Percentiles rank a stretch among this genome's conserved stretches.
Conservation (phyloP, 1,140 invertebrate species). For the Chelonus insularis region DNA sequence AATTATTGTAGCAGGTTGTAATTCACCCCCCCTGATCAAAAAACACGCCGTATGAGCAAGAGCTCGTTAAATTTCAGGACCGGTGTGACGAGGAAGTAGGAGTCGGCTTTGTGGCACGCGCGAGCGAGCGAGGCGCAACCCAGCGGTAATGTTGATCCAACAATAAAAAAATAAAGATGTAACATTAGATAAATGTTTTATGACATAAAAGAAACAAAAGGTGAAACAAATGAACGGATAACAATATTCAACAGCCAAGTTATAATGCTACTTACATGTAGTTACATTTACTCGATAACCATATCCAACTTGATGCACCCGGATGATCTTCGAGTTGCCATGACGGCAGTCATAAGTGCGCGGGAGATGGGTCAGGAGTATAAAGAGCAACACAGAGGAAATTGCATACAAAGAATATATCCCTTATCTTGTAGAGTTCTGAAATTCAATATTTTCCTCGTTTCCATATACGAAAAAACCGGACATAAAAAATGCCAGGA, state of each 20-base stretch:
- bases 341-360: slow-evolving; percentile 35
- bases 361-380: slow-evolving; percentile 4
- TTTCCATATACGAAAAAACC: background rate
- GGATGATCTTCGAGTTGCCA: slow-evolving; percentile 44
- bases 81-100: slow-evolving; percentile 2
- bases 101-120: slow-evolving; percentile 5
- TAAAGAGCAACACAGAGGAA: too few species aligned
- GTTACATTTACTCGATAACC: slow-evolving; percentile 33
- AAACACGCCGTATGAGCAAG: slow-evolving; percentile 25
- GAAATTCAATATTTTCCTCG: background rate
- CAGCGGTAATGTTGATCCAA: slow-evolving; percentile 9
- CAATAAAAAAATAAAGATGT: background rate
- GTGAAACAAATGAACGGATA: background rate
- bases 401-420: too few species aligned
- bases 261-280: slow-evolving; percentile 40
- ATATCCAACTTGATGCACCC: slow-evolving; percentile 36
- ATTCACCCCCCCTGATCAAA: slow-evolving; percentile 33
- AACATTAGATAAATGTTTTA: background rate
- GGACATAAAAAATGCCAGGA: background rate
- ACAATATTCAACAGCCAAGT: slow-evolving; percentile 6
- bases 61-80: slow-evolving; percentile 2
- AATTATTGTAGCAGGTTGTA: too few species aligned
- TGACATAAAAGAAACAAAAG: background rate
- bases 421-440: too few species aligned
- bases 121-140: slow-evolving; percentile 22